These are phyloP conservation scores for Heterodera carotae DNA, from an alignment of 1,140 invertebrate species.

Conservation along the genomic window DNA sequence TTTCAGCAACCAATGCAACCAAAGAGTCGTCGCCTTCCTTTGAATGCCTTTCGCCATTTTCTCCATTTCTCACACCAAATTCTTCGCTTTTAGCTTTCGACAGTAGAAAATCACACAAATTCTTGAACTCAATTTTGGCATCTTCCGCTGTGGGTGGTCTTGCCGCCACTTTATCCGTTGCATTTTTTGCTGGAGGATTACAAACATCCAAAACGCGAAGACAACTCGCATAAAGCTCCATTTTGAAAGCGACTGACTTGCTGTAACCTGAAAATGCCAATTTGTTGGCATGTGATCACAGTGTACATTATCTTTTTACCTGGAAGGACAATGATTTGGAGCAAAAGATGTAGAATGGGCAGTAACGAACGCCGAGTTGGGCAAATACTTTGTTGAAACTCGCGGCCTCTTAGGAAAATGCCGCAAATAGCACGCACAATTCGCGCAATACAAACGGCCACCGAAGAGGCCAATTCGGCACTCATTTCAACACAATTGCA, in stretches of 20 bases:
- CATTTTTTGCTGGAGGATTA: constrained; percentile 13
- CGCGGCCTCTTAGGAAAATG: constrained; percentile 7
- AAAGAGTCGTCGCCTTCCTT: background rate
- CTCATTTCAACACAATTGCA: constrained; percentile 37
- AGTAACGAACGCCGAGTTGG: constrained; percentile 5
- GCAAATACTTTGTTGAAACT: background rate
- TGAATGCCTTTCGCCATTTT: background rate
- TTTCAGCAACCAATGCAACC: constrained; percentile 22
- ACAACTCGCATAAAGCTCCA: constrained; percentile 39
- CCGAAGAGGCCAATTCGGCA: constrained; percentile 29
- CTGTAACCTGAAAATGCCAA: constrained; percentile 29
- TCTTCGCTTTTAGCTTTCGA: constrained; percentile 5
- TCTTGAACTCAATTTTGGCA: background rate
- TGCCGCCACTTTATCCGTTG: background rate
- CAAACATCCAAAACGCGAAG: constrained; percentile 38
- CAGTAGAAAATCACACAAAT: constrained; percentile 10
- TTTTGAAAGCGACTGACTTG: constrained; percentile 40
- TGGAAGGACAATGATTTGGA: constrained; percentile 35
- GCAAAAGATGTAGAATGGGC: constrained; percentile 31
- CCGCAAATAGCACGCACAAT: constrained; percentile 33
- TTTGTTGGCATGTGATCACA: background rate
- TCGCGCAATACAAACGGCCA: constrained; percentile 39
- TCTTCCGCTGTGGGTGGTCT: background rate
- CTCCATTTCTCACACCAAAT: background rate
- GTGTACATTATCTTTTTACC: constrained; percentile 21